phyloP scores from a whole-genome alignment of 2,888 invertebrate species.

The Apoda limacodes region DNA sequence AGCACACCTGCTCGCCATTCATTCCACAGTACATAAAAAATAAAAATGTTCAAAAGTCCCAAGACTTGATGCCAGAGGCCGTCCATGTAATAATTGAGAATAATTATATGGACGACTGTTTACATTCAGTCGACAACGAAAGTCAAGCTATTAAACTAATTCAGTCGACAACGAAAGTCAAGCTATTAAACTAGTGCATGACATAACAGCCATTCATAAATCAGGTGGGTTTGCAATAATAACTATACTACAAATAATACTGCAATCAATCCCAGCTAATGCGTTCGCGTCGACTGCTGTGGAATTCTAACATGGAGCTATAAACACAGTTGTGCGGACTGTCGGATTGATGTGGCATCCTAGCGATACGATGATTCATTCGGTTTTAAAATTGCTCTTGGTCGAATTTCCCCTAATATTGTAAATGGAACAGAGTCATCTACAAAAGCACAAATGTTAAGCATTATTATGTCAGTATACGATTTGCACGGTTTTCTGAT shows the following conservation, averaged over 20 bases:
- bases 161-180: conserved; percentile 3
- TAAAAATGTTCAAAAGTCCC: conserved; percentile 17
- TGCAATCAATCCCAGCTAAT: conserved; percentile 8
- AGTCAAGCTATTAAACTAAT: conserved; percentile 12
- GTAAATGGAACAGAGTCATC: conserved; percentile 9
- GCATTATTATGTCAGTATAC: conserved; percentile 13
- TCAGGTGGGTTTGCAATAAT: conserved; percentile 13
- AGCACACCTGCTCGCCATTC: conserved; percentile 18
- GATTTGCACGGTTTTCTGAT: conserved; percentile 16
- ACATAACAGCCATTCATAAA: conserved; percentile 12
- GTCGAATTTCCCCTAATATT: conserved; percentile 7
- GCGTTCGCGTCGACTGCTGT: conserved; percentile 14
- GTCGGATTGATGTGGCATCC: conserved; percentile 18
- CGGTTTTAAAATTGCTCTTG: conserved; percentile 11
- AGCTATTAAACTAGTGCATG: conserved; percentile 11
- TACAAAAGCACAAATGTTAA: conserved; percentile 15
- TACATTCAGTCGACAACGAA: conserved; percentile 6
- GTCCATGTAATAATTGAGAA: conserved; percentile 14
- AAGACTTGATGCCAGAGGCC: conserved; percentile 14
- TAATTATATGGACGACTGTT: conserved; percentile 18
- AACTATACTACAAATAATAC: conserved; percentile 13
- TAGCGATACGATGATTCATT: conserved; percentile 12
- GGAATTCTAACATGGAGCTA: conserved; percentile 11
- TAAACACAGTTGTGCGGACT: conserved; percentile 13
- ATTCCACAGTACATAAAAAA: conserved; percentile 20